Base-by-base conservation (phyloP, 1,140 invertebrate species). In the Mizuhopecten yessoensis region DNA sequence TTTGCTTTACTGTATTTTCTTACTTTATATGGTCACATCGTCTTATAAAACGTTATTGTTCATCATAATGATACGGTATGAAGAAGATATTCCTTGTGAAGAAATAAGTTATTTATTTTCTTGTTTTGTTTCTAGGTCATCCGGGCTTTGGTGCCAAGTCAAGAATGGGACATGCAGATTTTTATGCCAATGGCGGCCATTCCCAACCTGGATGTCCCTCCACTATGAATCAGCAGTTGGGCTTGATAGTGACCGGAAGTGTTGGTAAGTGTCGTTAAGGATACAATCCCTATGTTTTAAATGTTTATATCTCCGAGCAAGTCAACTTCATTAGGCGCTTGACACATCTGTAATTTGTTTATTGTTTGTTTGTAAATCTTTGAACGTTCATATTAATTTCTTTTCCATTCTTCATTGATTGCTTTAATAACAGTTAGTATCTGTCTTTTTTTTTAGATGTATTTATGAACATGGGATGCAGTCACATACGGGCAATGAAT, bases 401-500 rank as follows among this genome's bases (percentile, higher is more conserved):
- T 45, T 20, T 15, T 45, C 42, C 1, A 13, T 45, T 45, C 0
- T 45, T 15, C 1, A 17, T 17, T 45, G 42, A 45, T 45, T 10
- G 10, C 5, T 75, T 11, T 29, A 11, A 5, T n/a, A 29, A 75
- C 7, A 29, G n/a, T 17, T n/a, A 3, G 23, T 75, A 0, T n/a
- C 5, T 29, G n/a, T 75, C 11, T 75, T 75, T 29, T 75, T 5
- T 75, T 92, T 34, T 89, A 94, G 94, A 92, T 92, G 88, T 88
- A 7, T 75, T 49, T n/a, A 87, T 88, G 13, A 86, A 89, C 5
- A 97, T 98, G 0, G 98, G 98, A 29, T 99, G 98, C 95, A 98
- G 98, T 95, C 98, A 99, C 95, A 97, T 98, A 10, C 97, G 98
- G 94, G 98, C 98, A 29, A 98, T 98, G 91, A 98, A 98, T 96